Evolutionary conservation across 2,113 vertebrate species (phyloP).

Genomic region (Psittacula cyanocephala): DNA sequence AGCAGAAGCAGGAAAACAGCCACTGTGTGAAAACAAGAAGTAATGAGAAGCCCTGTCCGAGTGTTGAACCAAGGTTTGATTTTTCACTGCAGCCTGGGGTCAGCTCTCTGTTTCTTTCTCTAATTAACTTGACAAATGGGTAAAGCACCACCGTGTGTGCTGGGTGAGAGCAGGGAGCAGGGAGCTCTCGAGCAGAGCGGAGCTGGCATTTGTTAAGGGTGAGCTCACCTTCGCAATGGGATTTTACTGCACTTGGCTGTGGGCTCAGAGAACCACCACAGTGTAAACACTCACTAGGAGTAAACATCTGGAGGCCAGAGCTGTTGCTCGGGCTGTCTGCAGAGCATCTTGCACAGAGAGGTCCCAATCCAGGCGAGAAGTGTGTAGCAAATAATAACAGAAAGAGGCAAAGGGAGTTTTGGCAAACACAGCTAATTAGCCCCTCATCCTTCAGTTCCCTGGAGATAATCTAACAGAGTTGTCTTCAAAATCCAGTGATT

Average conservation of each 20-base stretch:
- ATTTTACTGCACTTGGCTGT: constrained; percentile 4
- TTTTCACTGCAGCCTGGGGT: neutral
- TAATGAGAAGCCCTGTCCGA: neutral
- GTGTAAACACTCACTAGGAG: neutral
- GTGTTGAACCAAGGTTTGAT: neutral
- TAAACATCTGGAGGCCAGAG: constrained; percentile 45
- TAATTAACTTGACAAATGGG: neutral
- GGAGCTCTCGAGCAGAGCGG: neutral
- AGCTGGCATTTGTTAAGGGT: neutral
- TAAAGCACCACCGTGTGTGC: neutral
- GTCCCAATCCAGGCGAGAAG: neutral
- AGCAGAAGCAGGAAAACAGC: neutral
- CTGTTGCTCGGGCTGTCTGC: neutral
- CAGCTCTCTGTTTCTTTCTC: neutral
- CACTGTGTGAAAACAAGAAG: neutral
- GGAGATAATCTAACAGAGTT: neutral
- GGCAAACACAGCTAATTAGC: neutral
- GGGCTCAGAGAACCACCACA: constrained; percentile 8
- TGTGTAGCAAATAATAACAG: neutral
- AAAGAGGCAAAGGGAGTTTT: constrained; percentile 6
- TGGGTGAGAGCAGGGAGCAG: neutral
- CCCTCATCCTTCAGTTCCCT: neutral
- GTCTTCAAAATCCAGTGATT: constrained; percentile 40
- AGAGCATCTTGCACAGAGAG: neutral
- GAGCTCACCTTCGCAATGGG: neutral